Evolutionary conservation across 2,888 invertebrate genomes (phyloP), one percentile per base, ranked within the genome.

Genomic region (Cancer borealis): DNA sequence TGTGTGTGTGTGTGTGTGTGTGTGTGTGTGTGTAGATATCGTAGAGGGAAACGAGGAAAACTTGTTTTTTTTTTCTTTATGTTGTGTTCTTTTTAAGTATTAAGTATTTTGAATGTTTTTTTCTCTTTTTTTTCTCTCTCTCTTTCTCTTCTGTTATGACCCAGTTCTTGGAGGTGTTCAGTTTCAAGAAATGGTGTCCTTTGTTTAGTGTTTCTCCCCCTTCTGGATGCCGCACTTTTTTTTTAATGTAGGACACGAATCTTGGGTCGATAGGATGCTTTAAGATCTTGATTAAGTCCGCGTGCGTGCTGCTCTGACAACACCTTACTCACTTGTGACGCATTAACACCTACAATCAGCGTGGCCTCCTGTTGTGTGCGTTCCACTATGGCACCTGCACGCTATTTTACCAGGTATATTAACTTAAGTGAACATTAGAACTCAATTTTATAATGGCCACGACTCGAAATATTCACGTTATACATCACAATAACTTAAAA

Each of bases 1-100:
- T 73, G 73, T 73, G 73, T 73, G 73, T 73, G 73, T 73, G 73
- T 73, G 26, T 73, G 73, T 73, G 73, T 73, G 73, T 73, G 73
- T 73, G 73, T 73, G 26, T 73, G 66, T 73, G 21, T 73, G 21
- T n/a, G 6, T n/a, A n/a, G n/a, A 6, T 66, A 66, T 66, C 66
- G 66, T 6, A 66, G 66, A 8, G n/a, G n/a, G 66, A 66, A 21
- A 66, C n/a, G 66, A 8, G n/a, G n/a, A n/a, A 66, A 21, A 66
- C n/a, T 21, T n/a, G 8, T 2, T 66, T 12, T 79, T 12, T 79
- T 79, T 79, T 79, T 17, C 54, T 54, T 73, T 73, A n/a, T 73
- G 8, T n/a, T 73, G 26, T 6, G 73, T 73, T 73, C 30, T 79
- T 79, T 79, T 79, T 30, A 30, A 30, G 30, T 30, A 26, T 79